phyloP scores from a whole-genome alignment of 2,797 vertebrate genomes.

The Gallinago nigripennis region DNA sequence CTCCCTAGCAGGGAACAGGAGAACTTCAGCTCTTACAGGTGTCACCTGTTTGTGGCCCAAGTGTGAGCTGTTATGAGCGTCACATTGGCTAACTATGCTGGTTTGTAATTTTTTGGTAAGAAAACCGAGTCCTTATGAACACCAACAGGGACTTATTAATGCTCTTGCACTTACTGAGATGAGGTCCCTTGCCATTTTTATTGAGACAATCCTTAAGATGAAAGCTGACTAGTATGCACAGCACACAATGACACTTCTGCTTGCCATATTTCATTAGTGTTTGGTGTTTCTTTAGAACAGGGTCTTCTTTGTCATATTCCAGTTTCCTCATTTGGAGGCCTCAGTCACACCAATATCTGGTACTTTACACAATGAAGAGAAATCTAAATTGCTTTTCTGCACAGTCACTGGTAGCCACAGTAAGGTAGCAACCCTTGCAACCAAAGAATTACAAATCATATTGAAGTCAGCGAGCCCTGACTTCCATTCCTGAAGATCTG shows the following conservation, averaged over 20 bases:
- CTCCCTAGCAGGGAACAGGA: neutral
- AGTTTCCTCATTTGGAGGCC: neutral
- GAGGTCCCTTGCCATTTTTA: neutral
- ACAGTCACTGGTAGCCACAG: neutral
- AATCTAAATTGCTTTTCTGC: neutral
- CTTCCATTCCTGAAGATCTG: neutral
- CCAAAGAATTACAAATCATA: neutral
- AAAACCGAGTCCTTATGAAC: neutral
- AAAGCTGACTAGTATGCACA: neutral
- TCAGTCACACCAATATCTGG: neutral
- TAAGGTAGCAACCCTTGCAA: neutral
- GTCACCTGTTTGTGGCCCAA: neutral
- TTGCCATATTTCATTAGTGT: neutral
- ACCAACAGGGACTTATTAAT: neutral
- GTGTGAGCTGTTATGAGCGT: neutral
- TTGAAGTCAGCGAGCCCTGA: neutral
- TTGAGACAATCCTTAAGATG: neutral
- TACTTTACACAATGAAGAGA: neutral
- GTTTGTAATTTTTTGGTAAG: neutral
- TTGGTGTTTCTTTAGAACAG: neutral
- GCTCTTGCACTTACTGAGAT: neutral
- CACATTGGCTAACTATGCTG: neutral
- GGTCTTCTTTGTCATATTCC: neutral
- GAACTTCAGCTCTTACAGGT: neutral
- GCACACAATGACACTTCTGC: neutral